Conservation (phyloP, 1,140 invertebrate species). For the Wiebesia pumilae region DNA sequence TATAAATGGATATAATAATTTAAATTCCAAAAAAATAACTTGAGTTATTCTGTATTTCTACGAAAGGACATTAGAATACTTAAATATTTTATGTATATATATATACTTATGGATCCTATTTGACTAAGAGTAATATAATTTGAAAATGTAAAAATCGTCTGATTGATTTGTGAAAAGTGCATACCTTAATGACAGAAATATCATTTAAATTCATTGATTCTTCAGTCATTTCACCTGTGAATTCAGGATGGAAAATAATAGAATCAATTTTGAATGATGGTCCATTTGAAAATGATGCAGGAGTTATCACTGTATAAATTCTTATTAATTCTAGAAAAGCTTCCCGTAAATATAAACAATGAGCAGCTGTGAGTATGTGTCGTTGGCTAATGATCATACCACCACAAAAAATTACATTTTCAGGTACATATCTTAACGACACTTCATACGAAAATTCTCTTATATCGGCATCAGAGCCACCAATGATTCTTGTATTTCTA, state of each 20-base stretch:
- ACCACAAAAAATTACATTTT: slow-evolving; percentile 66
- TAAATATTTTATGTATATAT: too few relatives aligned
- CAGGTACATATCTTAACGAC: slow-evolving; percentile 44
- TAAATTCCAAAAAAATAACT: too few relatives aligned
- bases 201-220: not conserved
- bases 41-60: too few relatives aligned
- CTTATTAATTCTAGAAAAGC: not conserved
- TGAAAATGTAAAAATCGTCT: too few relatives aligned
- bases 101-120: too few relatives aligned
- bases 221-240: not conserved
- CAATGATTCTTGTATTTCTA: slow-evolving; percentile 35
- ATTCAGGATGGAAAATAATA: not conserved
- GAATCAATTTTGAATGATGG: not conserved
- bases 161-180: not conserved
- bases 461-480: slow-evolving; percentile 68
- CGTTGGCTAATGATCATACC: slow-evolving; percentile 68
- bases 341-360: slow-evolving; percentile 62
- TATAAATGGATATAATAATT: too few relatives aligned
- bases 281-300: not conserved
- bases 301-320: not conserved
- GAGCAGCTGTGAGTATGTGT: slow-evolving; percentile 74
- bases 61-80: too few relatives aligned
- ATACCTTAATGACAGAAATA: not conserved
- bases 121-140: too few relatives aligned
- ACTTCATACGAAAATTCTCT: slow-evolving; percentile 67